phyloP scores from a whole-genome alignment of 2,113 vertebrate species.

The Sminthopsis crassicaudata region DNA sequence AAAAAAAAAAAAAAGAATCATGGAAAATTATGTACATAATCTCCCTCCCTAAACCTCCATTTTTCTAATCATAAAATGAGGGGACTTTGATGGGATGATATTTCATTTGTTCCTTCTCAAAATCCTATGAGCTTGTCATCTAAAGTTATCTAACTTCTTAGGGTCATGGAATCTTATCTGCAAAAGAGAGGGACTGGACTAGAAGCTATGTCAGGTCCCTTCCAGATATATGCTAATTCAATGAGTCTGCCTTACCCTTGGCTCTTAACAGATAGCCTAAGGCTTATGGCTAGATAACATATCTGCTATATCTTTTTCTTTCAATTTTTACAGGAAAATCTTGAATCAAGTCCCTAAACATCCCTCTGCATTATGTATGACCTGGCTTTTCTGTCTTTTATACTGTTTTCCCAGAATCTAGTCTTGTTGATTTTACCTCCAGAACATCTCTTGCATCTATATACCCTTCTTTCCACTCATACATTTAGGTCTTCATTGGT shows the following conservation, averaged over 20 bases:
- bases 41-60: not conserved
- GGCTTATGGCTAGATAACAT: not conserved
- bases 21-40: conserved; percentile 12
- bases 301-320: not conserved
- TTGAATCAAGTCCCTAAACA: not conserved
- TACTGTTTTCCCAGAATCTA: not conserved
- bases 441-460: no score
- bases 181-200: not conserved
- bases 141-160: not conserved
- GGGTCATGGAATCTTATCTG: not conserved
- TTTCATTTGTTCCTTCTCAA: not conserved
- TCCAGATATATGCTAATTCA: not conserved
- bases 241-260: not conserved
- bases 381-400: not conserved
- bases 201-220: not conserved
- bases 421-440: not conserved
- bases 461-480: not conserved
- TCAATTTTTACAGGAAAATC: not conserved
- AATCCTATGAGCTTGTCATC: not conserved
- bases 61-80: conserved; percentile 18
- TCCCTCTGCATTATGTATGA: no score
- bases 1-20: no score
- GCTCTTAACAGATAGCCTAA: not conserved
- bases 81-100: not conserved
- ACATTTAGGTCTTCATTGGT: not conserved